Conservation (phyloP, 2,113 vertebrate genomes). For the Calypte anna region DNA sequence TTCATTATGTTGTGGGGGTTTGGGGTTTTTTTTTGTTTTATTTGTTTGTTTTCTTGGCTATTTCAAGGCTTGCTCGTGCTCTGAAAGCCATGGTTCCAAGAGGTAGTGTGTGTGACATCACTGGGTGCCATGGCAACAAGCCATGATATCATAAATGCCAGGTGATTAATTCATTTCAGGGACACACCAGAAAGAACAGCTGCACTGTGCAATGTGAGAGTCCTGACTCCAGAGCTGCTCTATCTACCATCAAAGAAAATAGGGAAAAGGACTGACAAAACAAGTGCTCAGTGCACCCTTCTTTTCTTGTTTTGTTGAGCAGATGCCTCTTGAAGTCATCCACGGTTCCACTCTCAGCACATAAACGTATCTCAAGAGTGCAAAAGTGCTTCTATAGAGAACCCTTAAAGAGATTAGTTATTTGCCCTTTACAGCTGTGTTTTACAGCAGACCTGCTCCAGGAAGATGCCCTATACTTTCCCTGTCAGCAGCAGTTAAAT, state of each 20-base stretch:
- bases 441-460: neutral
- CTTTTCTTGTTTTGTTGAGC: neutral
- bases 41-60: too few species aligned
- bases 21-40: neutral
- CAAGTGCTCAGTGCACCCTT: neutral
- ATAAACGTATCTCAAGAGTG: neutral
- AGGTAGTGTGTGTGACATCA: neutral
- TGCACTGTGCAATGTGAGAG: neutral
- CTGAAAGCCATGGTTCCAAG: neutral
- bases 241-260: neutral
- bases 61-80: neutral
- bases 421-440: neutral
- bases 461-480: neutral
- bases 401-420: neutral
- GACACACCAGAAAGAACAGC: neutral
- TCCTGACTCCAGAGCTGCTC: neutral
- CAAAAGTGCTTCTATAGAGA: conserved; percentile 4
- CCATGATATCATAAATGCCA: neutral
- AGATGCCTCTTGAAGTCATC: conserved; percentile 13
- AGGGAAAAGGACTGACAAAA: neutral
- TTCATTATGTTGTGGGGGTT: neutral
- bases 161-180: neutral
- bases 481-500: conserved; percentile 22
- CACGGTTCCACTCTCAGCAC: neutral
- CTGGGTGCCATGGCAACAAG: neutral